A percentile compares a stretch with the other conserved stretches of the same genome.
Conservation (phyloP, 2,888 invertebrate species). For the Philopedon plagiatum region DNA sequence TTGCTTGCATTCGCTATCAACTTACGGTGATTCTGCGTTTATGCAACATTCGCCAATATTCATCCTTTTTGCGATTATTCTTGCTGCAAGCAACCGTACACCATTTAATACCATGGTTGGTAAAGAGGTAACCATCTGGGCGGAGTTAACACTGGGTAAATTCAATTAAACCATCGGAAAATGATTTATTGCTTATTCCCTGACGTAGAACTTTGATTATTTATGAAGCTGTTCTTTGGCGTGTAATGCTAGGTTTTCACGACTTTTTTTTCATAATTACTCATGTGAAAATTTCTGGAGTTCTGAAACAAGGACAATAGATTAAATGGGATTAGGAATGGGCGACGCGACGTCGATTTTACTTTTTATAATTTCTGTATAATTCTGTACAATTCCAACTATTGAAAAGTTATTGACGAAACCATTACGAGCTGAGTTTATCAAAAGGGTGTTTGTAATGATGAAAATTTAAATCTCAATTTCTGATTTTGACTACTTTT, state of each 20-base stretch:
- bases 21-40: constrained; percentile 35
- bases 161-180: constrained; percentile 45
- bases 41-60: constrained; percentile 31
- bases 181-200: constrained; percentile 38
- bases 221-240: neutral
- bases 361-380: too few relatives aligned
- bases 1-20: constrained; percentile 37
- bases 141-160: constrained; percentile 44
- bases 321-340: neutral
- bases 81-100: constrained; percentile 42
- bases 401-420: too few relatives aligned
- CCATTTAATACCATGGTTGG: constrained; percentile 44
- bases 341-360: too few relatives aligned
- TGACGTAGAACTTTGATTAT: neutral
- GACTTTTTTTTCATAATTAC: neutral
- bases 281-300: neutral
- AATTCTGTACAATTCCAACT: too few relatives aligned
- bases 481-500: too few relatives aligned
- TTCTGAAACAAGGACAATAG: neutral
- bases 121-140: constrained; percentile 41
- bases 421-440: too few relatives aligned
- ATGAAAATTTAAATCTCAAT: too few relatives aligned
- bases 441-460: too few relatives aligned
- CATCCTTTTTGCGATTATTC: constrained; percentile 41
- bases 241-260: neutral